Conservation (phyloP, 2,888 invertebrate species). For the Baccha elongata region DNA sequence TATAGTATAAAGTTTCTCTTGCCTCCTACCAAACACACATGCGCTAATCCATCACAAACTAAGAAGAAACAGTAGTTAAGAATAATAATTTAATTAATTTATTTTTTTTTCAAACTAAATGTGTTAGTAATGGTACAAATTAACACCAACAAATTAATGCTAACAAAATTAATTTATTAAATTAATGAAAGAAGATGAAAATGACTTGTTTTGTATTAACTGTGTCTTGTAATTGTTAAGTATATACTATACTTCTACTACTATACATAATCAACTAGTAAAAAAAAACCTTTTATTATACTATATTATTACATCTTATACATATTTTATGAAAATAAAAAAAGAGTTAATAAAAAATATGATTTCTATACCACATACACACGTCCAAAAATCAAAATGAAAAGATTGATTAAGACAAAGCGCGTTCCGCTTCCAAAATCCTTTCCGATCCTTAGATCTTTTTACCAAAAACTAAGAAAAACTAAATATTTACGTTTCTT, state of each 20-base stretch:
- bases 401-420: constrained; percentile 41
- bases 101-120: constrained; percentile 14
- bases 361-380: constrained; percentile 60
- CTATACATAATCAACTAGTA: constrained; percentile 71
- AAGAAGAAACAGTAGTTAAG: constrained; percentile 42
- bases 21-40: constrained; percentile 34
- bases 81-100: background rate
- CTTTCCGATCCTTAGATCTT: constrained; percentile 64
- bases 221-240: constrained; percentile 73
- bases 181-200: constrained; percentile 29
- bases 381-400: constrained; percentile 60
- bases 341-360: constrained; percentile 25
- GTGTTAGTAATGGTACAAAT: constrained; percentile 69
- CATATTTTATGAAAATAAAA: constrained; percentile 48
- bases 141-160: constrained; percentile 55
- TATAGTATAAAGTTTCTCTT: constrained; percentile 39
- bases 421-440: constrained; percentile 58
- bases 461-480: constrained; percentile 3
- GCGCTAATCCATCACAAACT: constrained; percentile 48
- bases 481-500: constrained; percentile 12
- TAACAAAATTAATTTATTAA: constrained; percentile 35
- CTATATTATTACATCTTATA: constrained; percentile 58
- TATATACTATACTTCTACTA: constrained; percentile 68
- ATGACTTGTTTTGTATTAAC: constrained; percentile 68
- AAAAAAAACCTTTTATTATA: constrained; percentile 48